Evolutionary conservation across 2,797 vertebrate genomes (phyloP).

Genomic region (Malacoraja senta): DNA sequence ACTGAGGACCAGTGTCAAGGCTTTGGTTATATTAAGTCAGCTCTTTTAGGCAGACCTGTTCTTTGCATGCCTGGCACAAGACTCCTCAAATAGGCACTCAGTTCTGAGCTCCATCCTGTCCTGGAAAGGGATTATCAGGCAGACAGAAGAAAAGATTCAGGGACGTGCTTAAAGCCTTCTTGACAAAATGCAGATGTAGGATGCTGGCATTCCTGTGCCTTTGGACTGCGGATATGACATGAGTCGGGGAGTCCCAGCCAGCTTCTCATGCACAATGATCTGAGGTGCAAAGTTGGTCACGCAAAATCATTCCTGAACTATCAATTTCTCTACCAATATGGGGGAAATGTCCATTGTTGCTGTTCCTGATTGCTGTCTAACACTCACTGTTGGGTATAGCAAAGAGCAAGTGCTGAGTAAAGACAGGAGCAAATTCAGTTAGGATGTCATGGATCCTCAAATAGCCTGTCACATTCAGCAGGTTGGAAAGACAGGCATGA

Average conservation of each 20-base stretch:
- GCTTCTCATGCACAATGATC: background rate
- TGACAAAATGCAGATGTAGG: background rate
- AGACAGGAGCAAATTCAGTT: background rate
- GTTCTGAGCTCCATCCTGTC: too few relatives aligned
- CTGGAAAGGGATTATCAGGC: too few relatives aligned
- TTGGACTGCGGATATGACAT: constrained; percentile 5
- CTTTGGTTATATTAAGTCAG: too few relatives aligned
- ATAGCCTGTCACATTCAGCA: background rate
- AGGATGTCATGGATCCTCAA: background rate
- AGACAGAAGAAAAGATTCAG: too few relatives aligned
- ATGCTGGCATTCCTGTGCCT: background rate
- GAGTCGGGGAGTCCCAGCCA: background rate
- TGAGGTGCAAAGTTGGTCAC: background rate
- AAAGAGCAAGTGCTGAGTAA: background rate
- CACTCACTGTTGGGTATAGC: background rate
- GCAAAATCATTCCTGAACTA: constrained; percentile 2
- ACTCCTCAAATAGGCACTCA: too few relatives aligned
- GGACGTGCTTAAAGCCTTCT: too few relatives aligned
- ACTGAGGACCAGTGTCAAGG: too few relatives aligned
- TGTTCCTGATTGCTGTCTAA: background rate
- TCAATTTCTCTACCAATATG: background rate
- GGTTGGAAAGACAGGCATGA: background rate
- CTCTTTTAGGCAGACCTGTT: too few relatives aligned
- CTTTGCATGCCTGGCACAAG: too few relatives aligned
- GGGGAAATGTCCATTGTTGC: background rate